Conservation (phyloP, 1,140 invertebrate genomes). For the Danaus plexippus region DNA sequence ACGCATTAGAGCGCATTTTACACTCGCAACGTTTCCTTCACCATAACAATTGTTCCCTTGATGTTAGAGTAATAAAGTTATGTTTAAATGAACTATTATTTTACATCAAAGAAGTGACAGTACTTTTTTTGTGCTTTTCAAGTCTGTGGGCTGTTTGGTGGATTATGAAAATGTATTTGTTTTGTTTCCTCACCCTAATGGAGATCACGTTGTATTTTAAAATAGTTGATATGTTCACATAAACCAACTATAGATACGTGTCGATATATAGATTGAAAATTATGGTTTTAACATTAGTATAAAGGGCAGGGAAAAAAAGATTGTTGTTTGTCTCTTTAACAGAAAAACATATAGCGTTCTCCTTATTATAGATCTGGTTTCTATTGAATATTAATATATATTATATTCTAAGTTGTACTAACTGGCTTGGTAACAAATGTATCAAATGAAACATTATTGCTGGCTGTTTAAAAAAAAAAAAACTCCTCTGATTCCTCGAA, state of each 20-base stretch:
- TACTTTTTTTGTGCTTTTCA: constrained; percentile 13
- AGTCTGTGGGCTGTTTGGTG: constrained; percentile 8
- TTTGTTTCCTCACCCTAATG: no score
- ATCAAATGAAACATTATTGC: constrained; percentile 3
- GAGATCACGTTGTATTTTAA: no score
- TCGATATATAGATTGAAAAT: no score
- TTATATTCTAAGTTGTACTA: neutral
- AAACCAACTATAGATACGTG: no score
- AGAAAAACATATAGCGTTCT: no score
- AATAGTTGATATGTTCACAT: no score
- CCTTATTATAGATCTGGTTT: no score
- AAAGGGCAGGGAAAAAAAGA: no score
- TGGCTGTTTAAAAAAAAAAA: constrained; percentile 3
- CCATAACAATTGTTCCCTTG: constrained; percentile 37
- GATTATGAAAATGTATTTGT: no score
- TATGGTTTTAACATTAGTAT: no score
- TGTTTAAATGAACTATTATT: constrained; percentile 23
- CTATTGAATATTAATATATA: no score
- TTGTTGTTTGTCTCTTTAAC: no score
- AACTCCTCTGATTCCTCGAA: constrained; percentile 29
- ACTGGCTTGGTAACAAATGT: neutral
- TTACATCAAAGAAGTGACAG: constrained; percentile 36
- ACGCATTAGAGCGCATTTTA: constrained; percentile 39
- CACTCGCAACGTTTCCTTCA: constrained; percentile 24
- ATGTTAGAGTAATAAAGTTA: constrained; percentile 37